Evolutionary conservation across 2,113 vertebrate genomes (phyloP).

Genomic region (Hymenochirus boettgeri): DNA sequence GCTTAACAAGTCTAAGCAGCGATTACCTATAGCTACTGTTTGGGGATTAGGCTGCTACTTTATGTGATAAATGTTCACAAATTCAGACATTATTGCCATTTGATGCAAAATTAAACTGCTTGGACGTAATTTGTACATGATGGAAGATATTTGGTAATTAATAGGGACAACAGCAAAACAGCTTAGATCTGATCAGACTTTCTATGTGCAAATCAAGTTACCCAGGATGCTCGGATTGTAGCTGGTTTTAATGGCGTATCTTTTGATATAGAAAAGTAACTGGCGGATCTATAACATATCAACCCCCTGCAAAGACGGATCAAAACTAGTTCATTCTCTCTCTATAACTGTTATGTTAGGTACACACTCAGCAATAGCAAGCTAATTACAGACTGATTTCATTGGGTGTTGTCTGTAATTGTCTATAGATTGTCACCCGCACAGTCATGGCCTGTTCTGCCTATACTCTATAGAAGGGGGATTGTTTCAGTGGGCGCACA

Average conservation of each 20-base stretch:
- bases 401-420: too few relatives aligned
- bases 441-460: too few relatives aligned
- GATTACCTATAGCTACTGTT: neutral
- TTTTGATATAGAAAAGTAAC: too few relatives aligned
- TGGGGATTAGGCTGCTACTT: neutral
- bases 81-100: neutral
- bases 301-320: too few relatives aligned
- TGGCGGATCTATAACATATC: too few relatives aligned
- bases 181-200: neutral
- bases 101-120: neutral
- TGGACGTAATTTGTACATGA: neutral
- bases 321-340: too few relatives aligned
- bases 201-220: neutral
- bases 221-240: neutral
- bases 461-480: too few relatives aligned
- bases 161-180: neutral
- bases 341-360: too few relatives aligned
- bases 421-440: too few relatives aligned
- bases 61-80: neutral
- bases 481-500: too few relatives aligned
- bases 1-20: slow-evolving; percentile 1
- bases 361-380: too few relatives aligned
- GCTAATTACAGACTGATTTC: too few relatives aligned
- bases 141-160: neutral
- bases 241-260: neutral